A percentile compares a stretch with the other conserved stretches of the same genome.
Evolutionary conservation across 2,113 vertebrate genomes (phyloP).

Genomic region (Pluvianellus socialis): DNA sequence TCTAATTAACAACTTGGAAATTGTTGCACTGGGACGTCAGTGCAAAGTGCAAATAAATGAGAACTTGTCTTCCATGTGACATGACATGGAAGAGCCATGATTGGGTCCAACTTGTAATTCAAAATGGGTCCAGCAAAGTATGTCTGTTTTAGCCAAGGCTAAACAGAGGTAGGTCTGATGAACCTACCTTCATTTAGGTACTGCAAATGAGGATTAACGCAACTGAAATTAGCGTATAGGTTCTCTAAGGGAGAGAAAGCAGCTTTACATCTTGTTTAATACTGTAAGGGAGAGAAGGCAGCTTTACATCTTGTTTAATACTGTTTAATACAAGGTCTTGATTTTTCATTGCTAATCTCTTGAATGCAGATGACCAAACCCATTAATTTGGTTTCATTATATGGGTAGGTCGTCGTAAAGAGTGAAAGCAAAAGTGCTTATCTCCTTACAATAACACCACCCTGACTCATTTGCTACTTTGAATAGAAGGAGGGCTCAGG

Average conservation of each 20-base stretch:
- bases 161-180: background rate
- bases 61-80: background rate
- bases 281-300: background rate
- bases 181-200: background rate
- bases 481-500: background rate
- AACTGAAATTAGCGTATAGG: background rate
- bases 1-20: background rate
- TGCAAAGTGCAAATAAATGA: background rate
- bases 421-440: background rate
- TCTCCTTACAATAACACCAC: background rate
- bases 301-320: background rate
- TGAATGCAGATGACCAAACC: background rate
- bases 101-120: background rate
- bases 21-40: background rate
- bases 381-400: background rate
- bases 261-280: background rate
- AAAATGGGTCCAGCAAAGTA: background rate
- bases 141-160: background rate
- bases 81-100: background rate
- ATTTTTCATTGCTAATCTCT: constrained; percentile 11
- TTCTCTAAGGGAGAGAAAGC: background rate
- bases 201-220: background rate
- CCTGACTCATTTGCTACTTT: background rate
- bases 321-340: background rate
- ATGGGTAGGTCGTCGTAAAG: background rate